A percentile compares a stretch with the other conserved stretches of the same genome.
Conservation (phyloP, 1,140 invertebrate genomes). For the Heliconius hermathena region DNA sequence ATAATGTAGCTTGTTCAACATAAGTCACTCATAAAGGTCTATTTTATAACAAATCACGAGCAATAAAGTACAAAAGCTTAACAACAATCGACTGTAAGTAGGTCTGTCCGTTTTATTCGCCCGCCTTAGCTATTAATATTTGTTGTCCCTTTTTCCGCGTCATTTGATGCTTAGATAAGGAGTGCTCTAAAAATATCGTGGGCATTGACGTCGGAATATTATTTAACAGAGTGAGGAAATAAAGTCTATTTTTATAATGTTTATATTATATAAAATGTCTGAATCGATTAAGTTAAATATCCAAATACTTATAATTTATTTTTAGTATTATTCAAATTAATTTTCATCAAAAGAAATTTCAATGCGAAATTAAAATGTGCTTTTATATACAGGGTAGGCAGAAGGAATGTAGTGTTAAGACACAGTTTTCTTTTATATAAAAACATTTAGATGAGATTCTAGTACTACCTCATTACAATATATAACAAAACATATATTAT, state of each 20-base stretch:
- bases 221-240: not conserved
- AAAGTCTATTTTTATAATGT: not conserved
- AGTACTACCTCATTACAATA: too few species aligned
- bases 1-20: not conserved
- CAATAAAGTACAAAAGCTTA: slow-evolving; percentile 20
- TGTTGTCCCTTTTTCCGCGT: slow-evolving; percentile 34
- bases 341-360: too few species aligned
- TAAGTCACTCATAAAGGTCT: not conserved
- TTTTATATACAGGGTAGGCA: too few species aligned
- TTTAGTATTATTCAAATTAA: too few species aligned
- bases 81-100: slow-evolving; percentile 23
- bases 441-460: too few species aligned
- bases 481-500: too few species aligned
- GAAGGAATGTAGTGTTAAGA: too few species aligned
- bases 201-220: slow-evolving; percentile 3
- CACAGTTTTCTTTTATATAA: too few species aligned
- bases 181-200: slow-evolving; percentile 24
- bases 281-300: too few species aligned
- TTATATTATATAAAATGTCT: too few species aligned
- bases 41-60: slow-evolving; percentile 16
- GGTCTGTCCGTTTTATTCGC: slow-evolving; percentile 20
- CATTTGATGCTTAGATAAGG: slow-evolving; percentile 25
- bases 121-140: slow-evolving; percentile 36
- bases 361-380: too few species aligned
- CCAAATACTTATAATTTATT: too few species aligned